Evolutionary conservation across 64 coral and sea anemone species (phyloP).

Genomic region (Stichodactyla mertensii): DNA sequence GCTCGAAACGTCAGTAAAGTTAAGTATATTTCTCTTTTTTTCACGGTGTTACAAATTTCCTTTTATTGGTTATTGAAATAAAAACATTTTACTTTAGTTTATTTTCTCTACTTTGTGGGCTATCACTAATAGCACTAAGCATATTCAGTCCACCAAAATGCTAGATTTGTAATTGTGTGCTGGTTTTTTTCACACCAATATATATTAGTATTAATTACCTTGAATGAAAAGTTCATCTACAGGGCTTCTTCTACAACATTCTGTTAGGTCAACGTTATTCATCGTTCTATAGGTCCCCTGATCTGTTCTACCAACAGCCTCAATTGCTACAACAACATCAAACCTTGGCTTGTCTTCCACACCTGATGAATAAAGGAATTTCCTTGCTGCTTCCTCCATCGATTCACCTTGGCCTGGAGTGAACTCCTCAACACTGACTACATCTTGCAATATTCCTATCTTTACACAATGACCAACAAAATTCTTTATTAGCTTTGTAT

Average conservation of each 20-base stretch:
- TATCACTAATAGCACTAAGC: too few relatives aligned
- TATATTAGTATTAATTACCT: slow-evolving; percentile 28
- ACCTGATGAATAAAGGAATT: slow-evolving; percentile 50
- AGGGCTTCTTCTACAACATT: slow-evolving; percentile 53
- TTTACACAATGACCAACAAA: slow-evolving; percentile 39
- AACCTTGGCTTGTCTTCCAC: slow-evolving; percentile 33
- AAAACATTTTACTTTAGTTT: too few relatives aligned
- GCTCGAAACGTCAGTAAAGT: too few relatives aligned
- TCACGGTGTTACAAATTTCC: too few relatives aligned
- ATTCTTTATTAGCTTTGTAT: slow-evolving; percentile 36
- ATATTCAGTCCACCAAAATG: too few relatives aligned
- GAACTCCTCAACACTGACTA: slow-evolving; percentile 51
- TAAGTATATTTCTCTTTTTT: too few relatives aligned
- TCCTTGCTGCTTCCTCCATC: slow-evolving; percentile 33
- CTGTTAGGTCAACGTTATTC: slow-evolving; percentile 54
- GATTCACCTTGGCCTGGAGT: not conserved
- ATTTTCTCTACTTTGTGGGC: too few relatives aligned
- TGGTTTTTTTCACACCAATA: too few relatives aligned
- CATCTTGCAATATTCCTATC: slow-evolving; percentile 14
- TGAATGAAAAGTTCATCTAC: slow-evolving; percentile 82
- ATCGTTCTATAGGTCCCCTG: slow-evolving; percentile 59
- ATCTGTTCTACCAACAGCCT: slow-evolving; percentile 40
- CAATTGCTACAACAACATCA: slow-evolving; percentile 74
- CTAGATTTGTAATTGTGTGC: too few relatives aligned
- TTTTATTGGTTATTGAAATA: too few relatives aligned